These are phyloP conservation scores for Eubucco bourcierii DNA, from an alignment of 2,113 vertebrate species.

Conservation along the genomic window DNA sequence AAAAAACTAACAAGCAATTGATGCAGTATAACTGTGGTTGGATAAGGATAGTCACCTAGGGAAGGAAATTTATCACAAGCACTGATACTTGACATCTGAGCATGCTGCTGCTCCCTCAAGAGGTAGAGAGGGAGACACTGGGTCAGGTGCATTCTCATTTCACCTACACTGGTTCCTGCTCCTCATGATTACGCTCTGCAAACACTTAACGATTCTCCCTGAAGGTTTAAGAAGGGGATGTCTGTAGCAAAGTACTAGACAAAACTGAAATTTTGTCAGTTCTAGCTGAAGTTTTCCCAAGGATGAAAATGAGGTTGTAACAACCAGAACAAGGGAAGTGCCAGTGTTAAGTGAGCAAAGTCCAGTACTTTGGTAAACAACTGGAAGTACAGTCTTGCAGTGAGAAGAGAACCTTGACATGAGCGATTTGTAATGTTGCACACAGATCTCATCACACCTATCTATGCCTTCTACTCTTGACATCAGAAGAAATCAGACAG, in stretches of 20 bases:
- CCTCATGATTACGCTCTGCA: background rate
- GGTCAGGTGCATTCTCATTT: background rate
- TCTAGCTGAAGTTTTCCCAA: background rate
- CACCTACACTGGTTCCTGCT: background rate
- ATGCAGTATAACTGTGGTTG: background rate
- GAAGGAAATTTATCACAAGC: background rate
- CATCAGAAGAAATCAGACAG: background rate
- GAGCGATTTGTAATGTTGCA: background rate
- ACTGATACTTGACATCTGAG: background rate
- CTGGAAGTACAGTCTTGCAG: background rate
- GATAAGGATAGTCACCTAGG: background rate
- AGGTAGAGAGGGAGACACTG: background rate
- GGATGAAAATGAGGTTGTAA: background rate
- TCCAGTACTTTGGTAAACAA: background rate
- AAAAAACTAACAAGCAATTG: background rate
- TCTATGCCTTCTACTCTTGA: background rate
- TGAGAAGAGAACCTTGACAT: background rate
- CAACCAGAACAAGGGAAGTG: background rate
- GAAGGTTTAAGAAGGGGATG: background rate
- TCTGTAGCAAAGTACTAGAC: background rate
- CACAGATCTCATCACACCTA: background rate
- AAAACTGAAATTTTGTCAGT: background rate
- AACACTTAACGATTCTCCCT: fast-evolving
- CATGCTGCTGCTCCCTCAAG: background rate
- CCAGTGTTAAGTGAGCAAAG: background rate